Evolutionary conservation across 2,797 vertebrate genomes (phyloP).

Genomic region (Cetoscarus ocellatus): DNA sequence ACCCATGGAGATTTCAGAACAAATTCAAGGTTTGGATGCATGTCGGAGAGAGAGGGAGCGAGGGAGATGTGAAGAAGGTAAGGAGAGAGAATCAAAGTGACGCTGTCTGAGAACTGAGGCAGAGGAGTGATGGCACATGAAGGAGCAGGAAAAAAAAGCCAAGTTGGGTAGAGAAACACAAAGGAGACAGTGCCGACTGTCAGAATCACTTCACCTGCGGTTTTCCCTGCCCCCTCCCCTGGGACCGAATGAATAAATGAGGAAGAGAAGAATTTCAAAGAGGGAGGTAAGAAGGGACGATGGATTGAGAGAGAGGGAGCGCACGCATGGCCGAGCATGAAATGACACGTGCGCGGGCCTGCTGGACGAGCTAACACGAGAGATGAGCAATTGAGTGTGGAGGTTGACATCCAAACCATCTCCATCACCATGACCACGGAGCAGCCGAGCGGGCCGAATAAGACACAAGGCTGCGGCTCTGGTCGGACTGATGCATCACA

Average conservation of each 20-base stretch:
- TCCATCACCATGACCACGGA: neutral
- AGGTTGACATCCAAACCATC: constrained; percentile 30
- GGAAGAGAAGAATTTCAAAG: constrained; percentile 2
- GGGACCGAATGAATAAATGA: constrained; percentile 26
- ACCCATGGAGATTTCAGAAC: constrained; percentile 3
- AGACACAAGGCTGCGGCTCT: constrained; percentile 4
- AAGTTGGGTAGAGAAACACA: neutral
- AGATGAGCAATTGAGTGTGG: constrained; percentile 28
- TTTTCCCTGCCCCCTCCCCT: constrained; percentile 7
- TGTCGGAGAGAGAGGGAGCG: neutral
- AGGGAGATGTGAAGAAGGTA: neutral
- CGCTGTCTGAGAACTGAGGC: constrained; percentile 12
- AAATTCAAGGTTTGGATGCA: constrained; percentile 8
- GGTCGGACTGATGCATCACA: constrained; percentile 12
- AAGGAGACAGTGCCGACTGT: constrained; percentile 28
- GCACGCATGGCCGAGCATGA: constrained; percentile 49
- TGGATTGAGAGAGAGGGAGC: constrained; percentile 16
- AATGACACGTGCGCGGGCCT: constrained; percentile 36
- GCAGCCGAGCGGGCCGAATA: neutral
- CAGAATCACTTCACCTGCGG: constrained; percentile 29
- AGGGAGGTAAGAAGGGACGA: constrained; percentile 2
- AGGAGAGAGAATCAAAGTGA: constrained; percentile 7
- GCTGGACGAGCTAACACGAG: constrained; percentile 25
- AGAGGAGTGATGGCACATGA: constrained; percentile 1
- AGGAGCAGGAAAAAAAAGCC: neutral